These are phyloP conservation scores for Oophaga sylvatica DNA, from an alignment of 2,797 vertebrate species.

Conservation along the genomic window DNA sequence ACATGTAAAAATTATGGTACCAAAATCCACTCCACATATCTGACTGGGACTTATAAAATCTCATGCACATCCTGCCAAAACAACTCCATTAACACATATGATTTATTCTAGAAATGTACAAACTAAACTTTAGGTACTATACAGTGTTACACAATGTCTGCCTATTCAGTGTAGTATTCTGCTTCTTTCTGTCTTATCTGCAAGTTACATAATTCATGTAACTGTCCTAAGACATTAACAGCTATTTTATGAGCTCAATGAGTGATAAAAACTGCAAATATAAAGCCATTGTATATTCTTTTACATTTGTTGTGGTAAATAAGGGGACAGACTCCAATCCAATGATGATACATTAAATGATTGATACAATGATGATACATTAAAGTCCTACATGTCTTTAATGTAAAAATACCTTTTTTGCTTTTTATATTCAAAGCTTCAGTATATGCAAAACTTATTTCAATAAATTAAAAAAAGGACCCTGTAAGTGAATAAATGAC, in stretches of 20 bases:
- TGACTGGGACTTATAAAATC: not conserved
- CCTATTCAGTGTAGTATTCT: not conserved
- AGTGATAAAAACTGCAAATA: not conserved
- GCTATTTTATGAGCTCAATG: not conserved
- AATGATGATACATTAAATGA: not conserved
- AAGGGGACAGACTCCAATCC: not conserved
- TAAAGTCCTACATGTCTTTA: not conserved
- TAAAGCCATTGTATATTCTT: not conserved
- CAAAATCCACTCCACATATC: not conserved
- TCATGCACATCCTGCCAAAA: not conserved
- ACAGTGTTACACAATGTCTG: not conserved
- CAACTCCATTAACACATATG: not conserved
- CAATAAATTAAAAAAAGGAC: not conserved
- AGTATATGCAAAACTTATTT: too few relatives aligned
- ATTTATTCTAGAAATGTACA: not conserved
- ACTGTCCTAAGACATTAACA: not conserved
- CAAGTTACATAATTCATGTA: not conserved
- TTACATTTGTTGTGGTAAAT: not conserved
- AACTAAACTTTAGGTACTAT: not conserved
- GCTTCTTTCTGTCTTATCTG: not conserved
- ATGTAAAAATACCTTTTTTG: not conserved
- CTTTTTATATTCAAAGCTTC: not conserved
- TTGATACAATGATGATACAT: not conserved
- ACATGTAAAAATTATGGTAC: too few relatives aligned
- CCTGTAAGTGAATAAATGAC: slow-evolving; percentile 10